Evolutionary conservation across 2,888 invertebrate genomes (phyloP).

Genomic region (Neocrepidodera transversa): DNA sequence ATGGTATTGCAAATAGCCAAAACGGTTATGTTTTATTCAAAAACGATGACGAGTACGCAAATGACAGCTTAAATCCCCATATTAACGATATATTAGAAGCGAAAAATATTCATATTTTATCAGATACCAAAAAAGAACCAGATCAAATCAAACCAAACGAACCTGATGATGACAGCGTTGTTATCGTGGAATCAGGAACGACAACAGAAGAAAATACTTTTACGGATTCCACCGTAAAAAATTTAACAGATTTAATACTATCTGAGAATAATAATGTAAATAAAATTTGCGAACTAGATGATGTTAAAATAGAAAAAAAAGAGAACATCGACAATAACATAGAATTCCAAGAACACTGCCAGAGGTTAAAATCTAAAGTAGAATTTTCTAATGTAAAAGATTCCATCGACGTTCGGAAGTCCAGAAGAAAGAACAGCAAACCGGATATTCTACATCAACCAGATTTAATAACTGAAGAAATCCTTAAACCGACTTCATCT

Average conservation of each 20-base stretch:
- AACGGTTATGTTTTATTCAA: constrained; percentile 74
- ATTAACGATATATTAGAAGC: constrained; percentile 47
- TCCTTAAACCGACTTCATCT: constrained; percentile 52
- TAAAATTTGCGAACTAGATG: constrained; percentile 2
- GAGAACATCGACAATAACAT: constrained; percentile 46
- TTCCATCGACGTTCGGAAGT: constrained; percentile 71
- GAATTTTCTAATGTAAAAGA: constrained; percentile 75
- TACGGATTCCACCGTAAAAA: constrained; percentile 60
- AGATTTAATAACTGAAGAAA: constrained; percentile 23
- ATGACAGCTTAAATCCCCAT: constrained; percentile 56
- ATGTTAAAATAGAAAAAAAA: constrained; percentile 34
- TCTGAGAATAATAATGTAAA: constrained; percentile 5
- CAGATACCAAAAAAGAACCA: background rate
- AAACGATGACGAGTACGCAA: constrained; percentile 60
- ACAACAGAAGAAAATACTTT: constrained; percentile 68
- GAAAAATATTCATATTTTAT: constrained; percentile 34
- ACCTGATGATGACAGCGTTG: constrained; percentile 64
- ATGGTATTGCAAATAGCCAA: constrained; percentile 66
- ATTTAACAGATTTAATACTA: constrained; percentile 49
- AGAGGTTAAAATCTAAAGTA: constrained; percentile 70
- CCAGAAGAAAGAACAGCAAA: constrained; percentile 61
- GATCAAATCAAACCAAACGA: constrained; percentile 39
- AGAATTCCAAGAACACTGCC: constrained; percentile 70
- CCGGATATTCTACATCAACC: constrained; percentile 57
- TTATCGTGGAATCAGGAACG: constrained; percentile 64